These are phyloP conservation scores for Myrmecobius fasciatus DNA, from an alignment of 2,113 vertebrate species.

Conservation along the genomic window DNA sequence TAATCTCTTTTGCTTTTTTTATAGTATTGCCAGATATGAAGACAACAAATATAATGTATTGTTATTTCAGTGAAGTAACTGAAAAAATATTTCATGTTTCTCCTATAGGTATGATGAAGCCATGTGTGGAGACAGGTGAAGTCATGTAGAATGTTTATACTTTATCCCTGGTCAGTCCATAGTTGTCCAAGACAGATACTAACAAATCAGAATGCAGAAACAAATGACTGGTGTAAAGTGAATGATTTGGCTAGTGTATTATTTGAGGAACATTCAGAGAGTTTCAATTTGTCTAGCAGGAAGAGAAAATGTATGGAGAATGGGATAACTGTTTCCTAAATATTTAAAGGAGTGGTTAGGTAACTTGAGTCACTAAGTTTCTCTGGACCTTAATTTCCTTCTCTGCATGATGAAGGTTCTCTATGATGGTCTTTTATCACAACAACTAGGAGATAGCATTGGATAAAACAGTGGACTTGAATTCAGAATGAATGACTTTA, in stretches of 20 bases:
- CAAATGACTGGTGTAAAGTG: background rate
- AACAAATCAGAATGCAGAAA: background rate
- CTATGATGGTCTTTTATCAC: background rate
- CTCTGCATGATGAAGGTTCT: background rate
- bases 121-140: background rate
- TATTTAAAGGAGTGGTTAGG: background rate
- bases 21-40: constrained; percentile 28
- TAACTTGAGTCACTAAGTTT: background rate
- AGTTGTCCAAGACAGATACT: background rate
- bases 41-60: constrained; percentile 36
- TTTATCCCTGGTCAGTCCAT: background rate
- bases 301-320: background rate
- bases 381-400: background rate
- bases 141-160: background rate
- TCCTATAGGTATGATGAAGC: constrained; percentile 31
- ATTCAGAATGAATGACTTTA: background rate
- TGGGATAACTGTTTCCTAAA: background rate
- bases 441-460: background rate
- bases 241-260: background rate
- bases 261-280: background rate
- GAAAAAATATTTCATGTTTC: constrained; percentile 43
- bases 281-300: background rate
- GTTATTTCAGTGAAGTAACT: constrained; percentile 21
- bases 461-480: background rate
- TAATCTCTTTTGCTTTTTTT: constrained; percentile 45